A percentile compares a stretch with the other conserved stretches of the same genome.
phyloP scores from a whole-genome alignment of 2,888 invertebrate genomes.

The Pasiphila rectangulata region DNA sequence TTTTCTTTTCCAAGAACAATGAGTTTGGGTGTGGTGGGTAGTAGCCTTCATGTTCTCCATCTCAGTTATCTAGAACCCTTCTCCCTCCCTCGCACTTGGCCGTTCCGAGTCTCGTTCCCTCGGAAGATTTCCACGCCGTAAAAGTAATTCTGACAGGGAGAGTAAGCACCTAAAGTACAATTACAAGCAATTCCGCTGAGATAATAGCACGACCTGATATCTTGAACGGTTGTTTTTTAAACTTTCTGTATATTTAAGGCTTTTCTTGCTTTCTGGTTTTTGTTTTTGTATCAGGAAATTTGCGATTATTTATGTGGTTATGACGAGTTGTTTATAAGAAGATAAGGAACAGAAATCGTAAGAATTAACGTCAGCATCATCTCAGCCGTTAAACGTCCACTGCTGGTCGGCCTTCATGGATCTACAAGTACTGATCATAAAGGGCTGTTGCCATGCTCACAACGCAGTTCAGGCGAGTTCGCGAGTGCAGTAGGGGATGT shows the following conservation, averaged over 20 bases:
- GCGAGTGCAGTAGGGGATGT: too few relatives aligned
- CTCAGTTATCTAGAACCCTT: constrained; percentile 6
- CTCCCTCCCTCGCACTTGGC: constrained; percentile 2
- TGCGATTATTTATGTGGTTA: background rate
- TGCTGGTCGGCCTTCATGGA: too few relatives aligned
- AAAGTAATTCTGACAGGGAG: constrained; percentile 23
- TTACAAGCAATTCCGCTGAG: constrained; percentile 14
- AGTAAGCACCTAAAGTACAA: constrained; percentile 19
- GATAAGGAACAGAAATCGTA: too few relatives aligned
- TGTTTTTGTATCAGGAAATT: background rate
- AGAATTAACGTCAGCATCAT: too few relatives aligned
- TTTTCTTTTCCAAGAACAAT: too few relatives aligned
- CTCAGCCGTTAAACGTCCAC: too few relatives aligned
- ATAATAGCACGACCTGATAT: constrained; percentile 14
- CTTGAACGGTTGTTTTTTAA: constrained; percentile 19
- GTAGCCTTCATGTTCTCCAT: too few relatives aligned
- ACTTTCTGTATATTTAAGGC: constrained; percentile 2
- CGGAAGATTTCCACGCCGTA: constrained; percentile 12
- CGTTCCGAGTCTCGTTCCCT: constrained; percentile 21
- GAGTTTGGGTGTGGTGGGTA: too few relatives aligned
- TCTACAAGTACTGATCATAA: too few relatives aligned
- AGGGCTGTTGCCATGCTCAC: too few relatives aligned
- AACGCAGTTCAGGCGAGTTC: too few relatives aligned
- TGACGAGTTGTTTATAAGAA: too few relatives aligned
- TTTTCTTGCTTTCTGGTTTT: constrained; percentile 1